These are phyloP conservation scores for Pediacus dermestoides DNA, from an alignment of 2,888 invertebrate species.

Conservation along the genomic window DNA sequence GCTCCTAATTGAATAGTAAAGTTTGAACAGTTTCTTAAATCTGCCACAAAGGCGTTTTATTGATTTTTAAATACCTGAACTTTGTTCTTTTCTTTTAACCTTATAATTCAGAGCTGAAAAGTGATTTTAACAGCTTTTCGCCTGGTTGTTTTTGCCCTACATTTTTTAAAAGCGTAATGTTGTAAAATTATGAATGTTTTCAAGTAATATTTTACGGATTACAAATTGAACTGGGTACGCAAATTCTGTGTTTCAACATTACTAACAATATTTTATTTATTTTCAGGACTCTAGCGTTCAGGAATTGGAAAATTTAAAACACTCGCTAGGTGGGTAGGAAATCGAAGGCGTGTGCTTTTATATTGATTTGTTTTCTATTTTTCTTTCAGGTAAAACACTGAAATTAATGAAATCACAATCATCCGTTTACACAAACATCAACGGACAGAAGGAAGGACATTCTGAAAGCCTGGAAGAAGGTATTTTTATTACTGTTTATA, in stretches of 20 bases:
- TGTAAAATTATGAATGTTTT: too few relatives aligned
- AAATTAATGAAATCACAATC: conserved; percentile 47
- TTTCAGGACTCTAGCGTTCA: conserved; percentile 53
- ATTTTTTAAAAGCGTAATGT: too few relatives aligned
- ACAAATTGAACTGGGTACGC: too few relatives aligned
- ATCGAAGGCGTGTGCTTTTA: not conserved
- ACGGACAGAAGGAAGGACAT: conserved; percentile 45
- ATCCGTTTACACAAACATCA: conserved; percentile 40
- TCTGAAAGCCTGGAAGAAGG: conserved; percentile 43
- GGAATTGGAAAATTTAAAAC: conserved; percentile 53
- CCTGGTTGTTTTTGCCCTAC: too few relatives aligned
- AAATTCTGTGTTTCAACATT: too few relatives aligned
- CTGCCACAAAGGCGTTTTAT: not conserved
- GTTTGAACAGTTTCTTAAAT: not conserved
- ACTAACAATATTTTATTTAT: too few relatives aligned
- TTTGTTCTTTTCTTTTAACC: too few relatives aligned
- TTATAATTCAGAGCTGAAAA: too few relatives aligned
- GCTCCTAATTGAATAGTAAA: not conserved
- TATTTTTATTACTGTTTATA: too few relatives aligned
- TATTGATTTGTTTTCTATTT: conserved; percentile 3
- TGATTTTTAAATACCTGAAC: conserved; percentile 2
- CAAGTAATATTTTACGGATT: too few relatives aligned
- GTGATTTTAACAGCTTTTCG: too few relatives aligned
- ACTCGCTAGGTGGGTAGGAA: conserved; percentile 42
- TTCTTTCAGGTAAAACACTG: conserved; percentile 41